phyloP scores from a whole-genome alignment of 2,888 invertebrate species.

The Drosophila eohydei region DNA sequence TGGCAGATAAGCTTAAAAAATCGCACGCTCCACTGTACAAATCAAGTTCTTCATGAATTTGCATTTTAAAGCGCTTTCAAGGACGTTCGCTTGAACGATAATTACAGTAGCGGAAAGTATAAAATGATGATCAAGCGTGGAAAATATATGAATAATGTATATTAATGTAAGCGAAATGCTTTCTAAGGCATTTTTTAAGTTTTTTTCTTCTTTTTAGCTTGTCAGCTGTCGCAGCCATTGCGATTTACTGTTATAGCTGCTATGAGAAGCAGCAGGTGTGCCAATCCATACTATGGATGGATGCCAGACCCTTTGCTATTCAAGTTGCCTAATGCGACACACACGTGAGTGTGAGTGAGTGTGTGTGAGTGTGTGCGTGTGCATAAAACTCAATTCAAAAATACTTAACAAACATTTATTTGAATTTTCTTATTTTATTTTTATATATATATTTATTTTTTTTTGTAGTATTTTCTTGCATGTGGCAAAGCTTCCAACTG shows the following conservation, averaged over 20 bases:
- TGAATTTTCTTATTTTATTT: constrained; percentile 58
- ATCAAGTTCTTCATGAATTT: neutral
- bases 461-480: constrained; percentile 34
- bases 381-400: constrained; percentile 75
- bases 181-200: constrained; percentile 18
- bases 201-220: constrained; percentile 13
- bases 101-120: constrained; percentile 8
- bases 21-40: neutral
- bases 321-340: constrained; percentile 53
- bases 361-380: constrained; percentile 36
- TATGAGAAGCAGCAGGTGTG: constrained; percentile 73
- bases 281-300: constrained; percentile 53
- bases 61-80: neutral
- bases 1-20: no score
- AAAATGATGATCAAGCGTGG: constrained; percentile 13
- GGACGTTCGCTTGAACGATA: constrained; percentile 4
- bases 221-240: constrained; percentile 56
- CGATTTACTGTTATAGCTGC: constrained; percentile 54
- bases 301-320: constrained; percentile 46
- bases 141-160: constrained; percentile 10
- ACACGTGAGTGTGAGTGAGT: constrained; percentile 30
- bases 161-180: constrained; percentile 10
- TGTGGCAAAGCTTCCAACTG: constrained; percentile 52
- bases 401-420: constrained; percentile 80
- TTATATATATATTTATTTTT: constrained; percentile 15